Evolutionary conservation across 37 sponge, comb jelly and placozoan species (phyloP).

Genomic region (Cladorhizidae sp.): DNA sequence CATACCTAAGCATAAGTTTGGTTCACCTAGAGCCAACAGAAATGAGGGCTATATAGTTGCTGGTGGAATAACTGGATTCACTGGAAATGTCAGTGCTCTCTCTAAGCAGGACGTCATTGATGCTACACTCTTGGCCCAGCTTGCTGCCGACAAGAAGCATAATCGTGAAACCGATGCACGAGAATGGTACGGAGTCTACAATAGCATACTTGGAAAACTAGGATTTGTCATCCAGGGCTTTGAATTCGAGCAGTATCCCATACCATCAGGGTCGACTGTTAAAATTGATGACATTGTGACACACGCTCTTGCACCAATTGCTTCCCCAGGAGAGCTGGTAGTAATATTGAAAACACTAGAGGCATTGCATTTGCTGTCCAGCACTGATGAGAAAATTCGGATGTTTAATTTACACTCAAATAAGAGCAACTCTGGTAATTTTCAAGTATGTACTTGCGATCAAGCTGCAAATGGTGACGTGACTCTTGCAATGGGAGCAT

Average conservation of each 20-base stretch:
- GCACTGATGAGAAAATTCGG: neutral
- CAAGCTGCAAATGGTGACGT: slow-evolving; percentile 1
- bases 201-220: neutral
- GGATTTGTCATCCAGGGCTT: neutral
- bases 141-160: slow-evolving; percentile 4
- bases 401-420: neutral
- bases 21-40: neutral
- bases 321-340: neutral
- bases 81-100: neutral
- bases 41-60: slow-evolving; percentile 1
- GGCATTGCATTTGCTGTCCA: neutral
- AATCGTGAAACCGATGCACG: neutral
- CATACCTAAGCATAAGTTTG: too few relatives aligned
- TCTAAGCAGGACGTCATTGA: neutral
- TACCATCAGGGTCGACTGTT: neutral
- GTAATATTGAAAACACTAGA: neutral
- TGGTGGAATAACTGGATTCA: neutral
- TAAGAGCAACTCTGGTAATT: neutral
- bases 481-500: neutral
- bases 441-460: neutral
- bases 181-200: neutral
- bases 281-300: neutral
- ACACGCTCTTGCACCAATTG: neutral
- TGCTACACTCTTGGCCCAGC: slow-evolving; percentile 5
- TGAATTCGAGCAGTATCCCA: neutral